Percentiles rank a stretch among this genome's conserved stretches.
Evolutionary conservation across 2,797 vertebrate species (phyloP).

Genomic region (Hoplostethus mediterraneus): DNA sequence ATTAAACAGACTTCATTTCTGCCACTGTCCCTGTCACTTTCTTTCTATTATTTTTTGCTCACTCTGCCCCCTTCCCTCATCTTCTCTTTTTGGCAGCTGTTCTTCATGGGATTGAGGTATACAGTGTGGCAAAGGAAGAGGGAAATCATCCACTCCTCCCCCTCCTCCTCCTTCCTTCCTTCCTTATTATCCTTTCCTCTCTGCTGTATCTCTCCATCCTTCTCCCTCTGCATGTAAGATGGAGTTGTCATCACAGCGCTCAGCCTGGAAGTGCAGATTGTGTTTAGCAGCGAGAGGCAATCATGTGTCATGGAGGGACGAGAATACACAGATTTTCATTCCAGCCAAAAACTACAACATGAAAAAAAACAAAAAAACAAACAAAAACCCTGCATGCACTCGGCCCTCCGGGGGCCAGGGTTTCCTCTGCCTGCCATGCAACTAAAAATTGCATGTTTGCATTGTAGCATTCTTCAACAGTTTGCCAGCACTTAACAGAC

Average conservation of each 20-base stretch:
- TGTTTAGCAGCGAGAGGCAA: neutral
- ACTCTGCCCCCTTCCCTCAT: slow-evolving; percentile 6
- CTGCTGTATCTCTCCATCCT: slow-evolving; percentile 7
- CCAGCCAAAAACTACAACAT: too few relatives aligned
- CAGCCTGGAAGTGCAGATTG: slow-evolving; percentile 30
- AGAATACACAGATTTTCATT: too few relatives aligned
- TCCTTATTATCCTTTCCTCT: neutral
- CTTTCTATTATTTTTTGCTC: slow-evolving; percentile 29
- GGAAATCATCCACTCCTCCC: slow-evolving; percentile 30
- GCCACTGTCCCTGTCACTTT: slow-evolving; percentile 30
- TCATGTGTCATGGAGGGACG: too few relatives aligned
- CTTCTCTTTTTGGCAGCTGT: neutral
- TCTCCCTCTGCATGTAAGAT: slow-evolving; percentile 30
- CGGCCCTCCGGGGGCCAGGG: too few relatives aligned
- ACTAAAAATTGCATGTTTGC: too few relatives aligned
- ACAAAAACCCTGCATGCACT: too few relatives aligned
- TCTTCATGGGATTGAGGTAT: too few relatives aligned
- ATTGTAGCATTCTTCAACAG: too few relatives aligned
- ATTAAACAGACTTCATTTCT: slow-evolving; percentile 48
- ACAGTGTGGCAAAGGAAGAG: slow-evolving; percentile 8
- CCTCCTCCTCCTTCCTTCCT: neutral
- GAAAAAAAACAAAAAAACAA: too few relatives aligned
- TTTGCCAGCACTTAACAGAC: too few relatives aligned
- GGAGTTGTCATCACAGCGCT: slow-evolving; percentile 41
- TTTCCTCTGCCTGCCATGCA: too few relatives aligned